Conservation (phyloP, 2,113 vertebrate genomes). For the Triplophysa tibetana region DNA sequence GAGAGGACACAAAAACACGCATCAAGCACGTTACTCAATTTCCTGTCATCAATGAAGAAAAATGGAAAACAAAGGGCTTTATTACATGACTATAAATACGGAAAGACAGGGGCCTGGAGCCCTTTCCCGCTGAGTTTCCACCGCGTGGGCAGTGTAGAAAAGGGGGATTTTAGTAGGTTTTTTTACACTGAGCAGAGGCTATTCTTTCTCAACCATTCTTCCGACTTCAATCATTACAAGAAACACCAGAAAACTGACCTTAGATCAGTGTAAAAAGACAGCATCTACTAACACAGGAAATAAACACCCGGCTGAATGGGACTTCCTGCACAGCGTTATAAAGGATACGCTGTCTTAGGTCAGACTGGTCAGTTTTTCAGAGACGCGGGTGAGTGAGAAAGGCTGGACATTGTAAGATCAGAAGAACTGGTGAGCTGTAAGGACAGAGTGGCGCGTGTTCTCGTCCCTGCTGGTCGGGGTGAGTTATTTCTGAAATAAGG, state of each 20-base stretch:
- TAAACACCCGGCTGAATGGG: conserved; percentile 61
- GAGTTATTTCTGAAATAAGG: conserved; percentile 53
- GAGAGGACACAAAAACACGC: conserved; percentile 57
- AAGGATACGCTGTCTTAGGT: conserved; percentile 61
- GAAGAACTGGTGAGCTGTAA: conserved; percentile 55
- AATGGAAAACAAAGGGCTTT: conserved; percentile 74
- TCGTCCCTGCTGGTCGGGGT: conserved; percentile 85
- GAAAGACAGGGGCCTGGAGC: conserved; percentile 47
- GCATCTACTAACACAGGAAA: conserved; percentile 66
- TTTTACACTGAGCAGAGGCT: conserved; percentile 29
- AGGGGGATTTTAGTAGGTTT: conserved; percentile 47
- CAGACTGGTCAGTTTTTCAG: conserved; percentile 55
- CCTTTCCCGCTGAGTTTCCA: conserved; percentile 73
- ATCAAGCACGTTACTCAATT: conserved; percentile 62
- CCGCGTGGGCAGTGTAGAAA: conserved; percentile 74
- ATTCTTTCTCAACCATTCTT: background rate
- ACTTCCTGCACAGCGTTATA: conserved; percentile 77
- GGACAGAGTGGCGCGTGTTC: conserved; percentile 58
- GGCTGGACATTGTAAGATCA: conserved; percentile 52
- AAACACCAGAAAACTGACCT: conserved; percentile 34
- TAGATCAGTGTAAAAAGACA: conserved; percentile 40
- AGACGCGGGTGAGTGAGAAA: conserved; percentile 50
- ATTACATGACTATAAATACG: conserved; percentile 77
- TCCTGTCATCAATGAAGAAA: conserved; percentile 71
- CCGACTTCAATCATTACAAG: background rate